Evolutionary conservation across 1,140 invertebrate genomes (phyloP), one percentile per base, ranked within the genome.

Genomic region (Capitella teleta): DNA sequence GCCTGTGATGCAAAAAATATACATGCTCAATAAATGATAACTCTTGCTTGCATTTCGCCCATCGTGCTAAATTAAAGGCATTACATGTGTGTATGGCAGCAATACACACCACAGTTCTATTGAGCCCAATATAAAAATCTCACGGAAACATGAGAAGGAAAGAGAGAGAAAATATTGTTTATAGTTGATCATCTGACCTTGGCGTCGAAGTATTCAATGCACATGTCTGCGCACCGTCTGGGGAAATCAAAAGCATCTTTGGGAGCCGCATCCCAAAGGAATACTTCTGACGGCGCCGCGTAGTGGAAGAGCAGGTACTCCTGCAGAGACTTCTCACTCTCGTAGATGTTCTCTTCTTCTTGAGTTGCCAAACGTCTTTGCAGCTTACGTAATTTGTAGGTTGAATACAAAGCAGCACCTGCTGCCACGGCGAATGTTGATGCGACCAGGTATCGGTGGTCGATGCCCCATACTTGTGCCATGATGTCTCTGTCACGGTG

Each of bases 291-390:
- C n/a, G 59, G 56, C 1, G 54, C 44, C 0, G 62, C 60, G 54
- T 62, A 72, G 55, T 72, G 68, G 53, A 72, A 67, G 23, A 66
- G 44, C 6, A 72, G 48, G 38, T 70, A 72, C 56, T 72, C 64
- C 42, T 62, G 61, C 19, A 72, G 30, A 5, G 61, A 48, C 57
- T 66, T 68, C 26, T 60, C 21, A 0, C 65, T 59, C 59, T 72
- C 68, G 49, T 70, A 72, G 3, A 68, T 55, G 42, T 62, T 63
- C 10, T 56, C 47, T 2, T 41, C 43, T 24, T 16, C 28, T 6
- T 46, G 37, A 8, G 30, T 21, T 21, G 40, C 28, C 23, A 24
- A 42, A 30, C 43, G 16, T 10, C 49, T 41, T 34, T 56, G 42
- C 30, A 60, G 52, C 12, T 38, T 47, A 41, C 53, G 37, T 50